These are phyloP conservation scores for Agelas oroides DNA, from an alignment of 37 sponge, comb jelly and placozoan species.

Conservation along the genomic window DNA sequence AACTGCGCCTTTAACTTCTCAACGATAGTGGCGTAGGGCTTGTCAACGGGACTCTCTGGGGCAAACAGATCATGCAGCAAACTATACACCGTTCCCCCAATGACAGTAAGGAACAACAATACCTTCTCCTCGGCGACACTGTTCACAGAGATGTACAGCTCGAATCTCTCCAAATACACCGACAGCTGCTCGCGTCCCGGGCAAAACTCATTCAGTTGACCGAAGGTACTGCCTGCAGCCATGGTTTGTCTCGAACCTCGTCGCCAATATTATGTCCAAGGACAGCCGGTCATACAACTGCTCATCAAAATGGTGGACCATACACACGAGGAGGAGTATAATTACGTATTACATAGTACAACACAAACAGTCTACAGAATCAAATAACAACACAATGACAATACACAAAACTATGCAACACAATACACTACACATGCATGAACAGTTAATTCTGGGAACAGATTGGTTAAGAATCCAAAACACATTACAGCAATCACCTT, in stretches of 20 bases:
- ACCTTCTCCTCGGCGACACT: constrained; percentile 12
- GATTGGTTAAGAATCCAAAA: too few relatives aligned
- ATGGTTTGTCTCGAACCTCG: neutral
- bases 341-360: too few relatives aligned
- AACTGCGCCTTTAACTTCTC: neutral
- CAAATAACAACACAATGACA: too few relatives aligned
- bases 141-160: too few relatives aligned
- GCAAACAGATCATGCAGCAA: constrained; percentile 28
- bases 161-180: constrained; percentile 31
- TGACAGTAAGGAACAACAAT: constrained; percentile 10
- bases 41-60: constrained; percentile 13
- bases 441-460: too few relatives aligned
- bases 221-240: constrained; percentile 31
- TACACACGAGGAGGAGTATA: too few relatives aligned
- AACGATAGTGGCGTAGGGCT: neutral
- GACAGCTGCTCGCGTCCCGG: constrained; percentile 12
- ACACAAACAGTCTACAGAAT: too few relatives aligned
- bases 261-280: neutral
- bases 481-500: too few relatives aligned
- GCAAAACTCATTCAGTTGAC: constrained; percentile 23
- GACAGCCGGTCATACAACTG: too few relatives aligned
- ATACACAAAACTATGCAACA: too few relatives aligned
- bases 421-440: too few relatives aligned
- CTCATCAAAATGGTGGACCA: too few relatives aligned
- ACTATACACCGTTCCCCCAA: constrained; percentile 14